phyloP scores from a whole-genome alignment of 2,113 vertebrate species.

The Sminthopsis crassicaudata region DNA sequence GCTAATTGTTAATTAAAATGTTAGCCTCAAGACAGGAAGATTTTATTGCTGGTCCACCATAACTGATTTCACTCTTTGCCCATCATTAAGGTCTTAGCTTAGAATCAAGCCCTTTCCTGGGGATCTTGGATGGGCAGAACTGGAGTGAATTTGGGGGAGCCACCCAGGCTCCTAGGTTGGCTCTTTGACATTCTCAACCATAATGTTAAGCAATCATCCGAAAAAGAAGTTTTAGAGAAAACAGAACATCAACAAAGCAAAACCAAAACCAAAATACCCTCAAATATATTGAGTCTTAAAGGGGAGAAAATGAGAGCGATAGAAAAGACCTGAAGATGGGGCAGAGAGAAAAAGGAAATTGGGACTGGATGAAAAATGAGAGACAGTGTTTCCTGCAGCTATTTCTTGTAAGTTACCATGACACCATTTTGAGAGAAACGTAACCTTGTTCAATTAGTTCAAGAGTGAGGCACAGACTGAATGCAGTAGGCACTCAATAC shows the following conservation, averaged over 20 bases:
- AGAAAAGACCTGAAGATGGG: not conserved
- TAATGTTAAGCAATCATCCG: not conserved
- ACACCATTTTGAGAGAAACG: not conserved
- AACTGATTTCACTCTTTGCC: not conserved
- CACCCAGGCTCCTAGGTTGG: not conserved
- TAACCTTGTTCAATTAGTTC: not conserved
- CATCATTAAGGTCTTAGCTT: not conserved
- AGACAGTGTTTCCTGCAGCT: not conserved
- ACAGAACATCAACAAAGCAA: not conserved
- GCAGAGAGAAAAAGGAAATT: not conserved
- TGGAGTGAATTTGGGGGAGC: not conserved
- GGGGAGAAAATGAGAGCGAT: not conserved
- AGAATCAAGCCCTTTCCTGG: not conserved
- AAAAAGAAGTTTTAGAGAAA: not conserved
- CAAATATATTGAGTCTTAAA: not conserved
- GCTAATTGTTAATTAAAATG: slow-evolving; percentile 55
- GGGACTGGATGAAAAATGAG: not conserved
- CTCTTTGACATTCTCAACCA: not conserved
- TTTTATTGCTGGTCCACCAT: not conserved
- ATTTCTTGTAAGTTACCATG: not conserved
- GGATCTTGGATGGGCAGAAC: not conserved
- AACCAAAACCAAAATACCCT: not conserved
- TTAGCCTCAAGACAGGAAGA: not conserved
- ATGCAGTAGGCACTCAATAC: not conserved
- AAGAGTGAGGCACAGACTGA: not conserved